Base-by-base conservation (phyloP, 2,113 vertebrate genomes). In the Melozone crissalis region DNA sequence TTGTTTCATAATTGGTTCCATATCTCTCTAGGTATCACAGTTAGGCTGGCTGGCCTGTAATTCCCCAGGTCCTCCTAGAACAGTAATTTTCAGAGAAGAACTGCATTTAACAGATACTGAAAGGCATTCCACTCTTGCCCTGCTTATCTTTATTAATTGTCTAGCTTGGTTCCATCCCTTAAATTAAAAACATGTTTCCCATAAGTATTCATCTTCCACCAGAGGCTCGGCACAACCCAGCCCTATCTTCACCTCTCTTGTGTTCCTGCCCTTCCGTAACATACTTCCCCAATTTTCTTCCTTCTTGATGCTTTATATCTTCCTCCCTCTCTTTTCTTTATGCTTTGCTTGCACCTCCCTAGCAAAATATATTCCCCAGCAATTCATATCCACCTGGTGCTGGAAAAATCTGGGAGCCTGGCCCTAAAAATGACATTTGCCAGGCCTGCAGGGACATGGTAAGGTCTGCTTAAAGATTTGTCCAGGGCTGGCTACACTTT, bases 101-200 rank as follows among this genome's bases (percentile, higher is more conserved):
- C 49, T 93, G 73, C 49, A n/a, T 93, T 90, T 90, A 95, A 79
- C 9, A 94, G 88, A 68, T 68, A 92, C 2, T 66, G 93, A 93
- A 92, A 96, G 54, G 68, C 65, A 84, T 84, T 71, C 63, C 35
- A 49, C 83, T 96, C 87, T 75, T 89, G 68, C 57, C 80, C 88
- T 90, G 76, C 88, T 94, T 96, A 93, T 94, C 95, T 91, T 93
- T 90, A 96, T 93, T 95, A 68, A 75, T 89, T 95, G 85, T 75
- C 69, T 93, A 54, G 57, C 72, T 93, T 95, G 69, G 41, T 90
- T 89, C 92, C 65, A 76, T 41, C 31, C 54, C 62, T 81, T 92
- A 89, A 94, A 92, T 94, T 95, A 93, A 94, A 96, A 94, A 27
- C 69, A 66, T 0, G 2, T 84, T 94, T 96, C 76, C 83, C 14